Evolutionary conservation across 2,888 invertebrate species (phyloP).

Genomic region (Kuschelorhynchus macadamiae): DNA sequence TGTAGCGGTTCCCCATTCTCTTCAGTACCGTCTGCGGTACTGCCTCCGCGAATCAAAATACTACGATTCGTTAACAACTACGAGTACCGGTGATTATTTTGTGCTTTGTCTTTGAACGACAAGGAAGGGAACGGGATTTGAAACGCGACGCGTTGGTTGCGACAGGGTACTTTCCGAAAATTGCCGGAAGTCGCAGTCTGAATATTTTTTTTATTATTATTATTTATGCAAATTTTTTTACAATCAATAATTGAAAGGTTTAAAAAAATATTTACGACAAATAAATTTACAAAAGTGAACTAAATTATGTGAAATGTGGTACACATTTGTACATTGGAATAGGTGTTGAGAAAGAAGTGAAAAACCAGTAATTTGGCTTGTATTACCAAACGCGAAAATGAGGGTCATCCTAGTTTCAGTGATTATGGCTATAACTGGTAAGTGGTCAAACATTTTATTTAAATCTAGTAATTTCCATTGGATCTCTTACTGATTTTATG

Average conservation of each 20-base stretch:
- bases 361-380: neutral
- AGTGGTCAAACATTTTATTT: no score
- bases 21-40: slow-evolving; percentile 5
- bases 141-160: no score
- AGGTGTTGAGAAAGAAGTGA: neutral
- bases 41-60: slow-evolving; percentile 9
- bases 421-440: neutral
- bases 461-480: no score
- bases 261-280: neutral
- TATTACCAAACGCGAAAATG: slow-evolving; percentile 1
- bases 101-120: slow-evolving; percentile 4
- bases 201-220: no score
- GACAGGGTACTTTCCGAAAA: no score
- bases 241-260: no score
- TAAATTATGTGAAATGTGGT: slow-evolving; percentile 6
- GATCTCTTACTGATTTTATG: no score
- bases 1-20: slow-evolving; percentile 27
- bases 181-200: no score
- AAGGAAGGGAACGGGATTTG: neutral
- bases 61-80: slow-evolving; percentile 15
- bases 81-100: slow-evolving; percentile 16
- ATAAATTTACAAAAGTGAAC: neutral
- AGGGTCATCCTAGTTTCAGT: neutral
- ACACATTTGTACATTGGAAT: neutral
- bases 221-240: no score